Conservation (phyloP, 2,797 vertebrate species). For the Eulemur albifrons region DNA sequence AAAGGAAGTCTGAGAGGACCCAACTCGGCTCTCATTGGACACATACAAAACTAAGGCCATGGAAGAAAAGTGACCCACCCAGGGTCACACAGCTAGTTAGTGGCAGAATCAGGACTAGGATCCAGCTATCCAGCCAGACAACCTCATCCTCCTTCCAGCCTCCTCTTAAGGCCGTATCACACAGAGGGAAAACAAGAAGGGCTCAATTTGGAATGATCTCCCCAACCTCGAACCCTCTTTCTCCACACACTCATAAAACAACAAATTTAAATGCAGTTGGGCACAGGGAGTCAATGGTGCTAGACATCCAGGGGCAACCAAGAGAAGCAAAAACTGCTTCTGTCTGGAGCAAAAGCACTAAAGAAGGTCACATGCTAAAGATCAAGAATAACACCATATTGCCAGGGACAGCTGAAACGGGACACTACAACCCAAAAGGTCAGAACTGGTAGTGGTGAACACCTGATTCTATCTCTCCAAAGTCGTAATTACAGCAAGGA, state of each 20-base stretch:
- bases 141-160: neutral
- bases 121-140: neutral
- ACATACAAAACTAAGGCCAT: neutral
- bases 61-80: neutral
- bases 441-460: neutral
- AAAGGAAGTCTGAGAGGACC: neutral
- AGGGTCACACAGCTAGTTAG: neutral
- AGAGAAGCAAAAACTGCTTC: conserved; percentile 36
- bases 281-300: neutral
- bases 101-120: neutral
- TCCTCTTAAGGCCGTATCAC: neutral
- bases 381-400: conserved; percentile 37
- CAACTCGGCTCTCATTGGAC: neutral
- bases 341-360: conserved; percentile 24
- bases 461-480: neutral
- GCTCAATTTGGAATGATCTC: neutral
- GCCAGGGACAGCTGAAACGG: conserved; percentile 40
- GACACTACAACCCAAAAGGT: neutral
- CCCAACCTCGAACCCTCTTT: neutral
- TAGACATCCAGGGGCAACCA: conserved; percentile 11
- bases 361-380: conserved; percentile 48
- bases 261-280: conserved; percentile 31
- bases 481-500: neutral
- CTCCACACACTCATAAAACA: neutral
- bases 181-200: neutral